Conservation (phyloP, 2,888 invertebrate genomes). For the Diogma glabrata region DNA sequence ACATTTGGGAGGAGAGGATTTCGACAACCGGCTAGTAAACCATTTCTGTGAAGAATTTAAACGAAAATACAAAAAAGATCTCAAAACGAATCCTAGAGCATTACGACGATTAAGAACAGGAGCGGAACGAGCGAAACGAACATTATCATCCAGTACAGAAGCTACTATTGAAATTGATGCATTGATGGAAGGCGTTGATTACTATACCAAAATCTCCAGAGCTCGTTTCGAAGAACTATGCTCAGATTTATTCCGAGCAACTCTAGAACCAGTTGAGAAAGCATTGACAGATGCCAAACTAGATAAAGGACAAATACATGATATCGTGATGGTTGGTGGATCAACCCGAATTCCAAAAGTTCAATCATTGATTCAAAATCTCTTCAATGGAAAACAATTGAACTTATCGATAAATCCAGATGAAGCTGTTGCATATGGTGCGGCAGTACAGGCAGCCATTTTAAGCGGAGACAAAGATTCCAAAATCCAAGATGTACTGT, state of each 20-base stretch:
- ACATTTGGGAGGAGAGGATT: constrained; percentile 90
- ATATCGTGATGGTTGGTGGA: constrained; percentile 72
- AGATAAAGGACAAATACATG: constrained; percentile 63
- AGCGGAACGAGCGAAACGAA: constrained; percentile 66
- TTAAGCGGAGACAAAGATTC: constrained; percentile 56
- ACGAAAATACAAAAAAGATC: constrained; percentile 60
- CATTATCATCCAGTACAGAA: constrained; percentile 63
- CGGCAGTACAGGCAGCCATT: constrained; percentile 63
- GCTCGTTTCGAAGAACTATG: constrained; percentile 67
- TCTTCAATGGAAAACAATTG: constrained; percentile 59
- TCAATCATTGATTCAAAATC: constrained; percentile 59
- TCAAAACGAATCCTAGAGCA: constrained; percentile 51
- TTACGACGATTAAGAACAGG: constrained; percentile 59
- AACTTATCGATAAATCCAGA: constrained; percentile 70
- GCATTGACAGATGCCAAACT: constrained; percentile 66
- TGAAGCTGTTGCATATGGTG: constrained; percentile 70
- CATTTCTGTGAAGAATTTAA: constrained; percentile 86
- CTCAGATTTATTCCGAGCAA: constrained; percentile 57
- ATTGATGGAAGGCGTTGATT: constrained; percentile 59
- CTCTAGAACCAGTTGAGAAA: constrained; percentile 66
- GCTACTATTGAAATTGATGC: constrained; percentile 66
- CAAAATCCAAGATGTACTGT: constrained; percentile 59
- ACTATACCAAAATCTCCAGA: constrained; percentile 57
- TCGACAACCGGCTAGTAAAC: constrained; percentile 81
- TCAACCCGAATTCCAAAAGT: constrained; percentile 72